phyloP scores from a whole-genome alignment of 1,140 invertebrate genomes.

The Parapsyche elsis region DNA sequence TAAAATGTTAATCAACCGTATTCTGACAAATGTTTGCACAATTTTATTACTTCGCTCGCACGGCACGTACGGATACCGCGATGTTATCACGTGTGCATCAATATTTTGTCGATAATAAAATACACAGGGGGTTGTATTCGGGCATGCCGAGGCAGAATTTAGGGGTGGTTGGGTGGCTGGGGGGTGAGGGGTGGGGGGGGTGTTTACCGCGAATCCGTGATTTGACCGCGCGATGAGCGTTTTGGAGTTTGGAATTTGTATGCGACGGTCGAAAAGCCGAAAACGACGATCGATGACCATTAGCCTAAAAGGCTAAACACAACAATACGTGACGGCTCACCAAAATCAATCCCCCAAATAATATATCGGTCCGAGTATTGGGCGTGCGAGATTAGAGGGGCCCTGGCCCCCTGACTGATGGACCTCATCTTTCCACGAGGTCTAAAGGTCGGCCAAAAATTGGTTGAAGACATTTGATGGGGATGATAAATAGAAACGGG shows the following conservation, averaged over 20 bases:
- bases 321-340: slow-evolving; percentile 27
- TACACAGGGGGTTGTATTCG: no score
- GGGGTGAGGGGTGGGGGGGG: no score
- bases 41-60: no score
- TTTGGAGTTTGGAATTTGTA: slow-evolving; percentile 10
- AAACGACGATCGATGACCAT: slow-evolving; percentile 20
- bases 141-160: no score
- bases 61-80: no score
- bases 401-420: background rate
- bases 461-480: background rate
- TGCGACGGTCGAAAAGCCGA: background rate
- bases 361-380: background rate
- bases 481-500: background rate
- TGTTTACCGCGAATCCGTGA: background rate
- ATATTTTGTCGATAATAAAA: no score
- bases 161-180: no score
- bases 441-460: background rate
- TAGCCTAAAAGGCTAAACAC: slow-evolving; percentile 34
- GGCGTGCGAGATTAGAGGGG: background rate
- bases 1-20: no score
- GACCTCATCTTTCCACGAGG: background rate
- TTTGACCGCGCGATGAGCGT: background rate
- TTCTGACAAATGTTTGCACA: no score
- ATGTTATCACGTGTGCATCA: no score
- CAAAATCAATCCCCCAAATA: background rate